Conservation (phyloP, 2,888 invertebrate genomes). For the Tuta absoluta region DNA sequence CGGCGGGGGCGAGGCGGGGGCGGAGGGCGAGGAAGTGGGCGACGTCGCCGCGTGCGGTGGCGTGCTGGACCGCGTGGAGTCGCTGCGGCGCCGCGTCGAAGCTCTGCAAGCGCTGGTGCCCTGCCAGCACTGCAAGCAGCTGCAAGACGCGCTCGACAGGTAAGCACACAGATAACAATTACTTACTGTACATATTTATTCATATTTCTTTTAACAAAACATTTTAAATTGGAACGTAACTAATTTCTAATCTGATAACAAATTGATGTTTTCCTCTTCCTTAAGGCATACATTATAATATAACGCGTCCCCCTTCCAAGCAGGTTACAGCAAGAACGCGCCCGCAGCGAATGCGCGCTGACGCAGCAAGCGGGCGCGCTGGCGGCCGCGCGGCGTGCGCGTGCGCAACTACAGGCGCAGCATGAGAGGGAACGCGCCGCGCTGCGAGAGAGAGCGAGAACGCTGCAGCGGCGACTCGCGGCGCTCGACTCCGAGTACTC, state of each 20-base stretch:
- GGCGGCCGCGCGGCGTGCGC: slow-evolving; percentile 71
- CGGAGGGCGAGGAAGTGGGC: slow-evolving; percentile 16
- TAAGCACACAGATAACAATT: slow-evolving; percentile 36
- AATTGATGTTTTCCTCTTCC: neutral
- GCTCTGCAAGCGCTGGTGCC: slow-evolving; percentile 75
- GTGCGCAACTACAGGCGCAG: slow-evolving; percentile 67
- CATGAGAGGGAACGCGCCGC: slow-evolving; percentile 82
- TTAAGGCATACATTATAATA: neutral
- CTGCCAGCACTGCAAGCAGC: slow-evolving; percentile 77
- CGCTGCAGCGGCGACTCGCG: slow-evolving; percentile 86
- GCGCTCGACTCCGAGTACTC: slow-evolving; percentile 91
- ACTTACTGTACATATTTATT: neutral
- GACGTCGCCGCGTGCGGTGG: slow-evolving; percentile 33
- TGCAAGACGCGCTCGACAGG: slow-evolving; percentile 79
- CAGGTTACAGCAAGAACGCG: slow-evolving; percentile 66
- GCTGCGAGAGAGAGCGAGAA: slow-evolving; percentile 85
- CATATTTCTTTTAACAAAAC: neutral
- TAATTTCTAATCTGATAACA: no score
- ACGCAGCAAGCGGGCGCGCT: slow-evolving; percentile 71
- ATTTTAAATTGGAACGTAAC: no score
- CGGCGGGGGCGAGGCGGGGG: slow-evolving; percentile 28
- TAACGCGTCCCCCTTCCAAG: neutral
- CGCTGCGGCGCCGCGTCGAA: slow-evolving; percentile 72
- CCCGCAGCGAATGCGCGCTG: slow-evolving; percentile 66
- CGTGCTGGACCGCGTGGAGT: slow-evolving; percentile 64